A percentile compares a stretch with the other conserved stretches of the same genome.
Conservation (phyloP, 2,888 invertebrate species). For the Octonoba sinensis region DNA sequence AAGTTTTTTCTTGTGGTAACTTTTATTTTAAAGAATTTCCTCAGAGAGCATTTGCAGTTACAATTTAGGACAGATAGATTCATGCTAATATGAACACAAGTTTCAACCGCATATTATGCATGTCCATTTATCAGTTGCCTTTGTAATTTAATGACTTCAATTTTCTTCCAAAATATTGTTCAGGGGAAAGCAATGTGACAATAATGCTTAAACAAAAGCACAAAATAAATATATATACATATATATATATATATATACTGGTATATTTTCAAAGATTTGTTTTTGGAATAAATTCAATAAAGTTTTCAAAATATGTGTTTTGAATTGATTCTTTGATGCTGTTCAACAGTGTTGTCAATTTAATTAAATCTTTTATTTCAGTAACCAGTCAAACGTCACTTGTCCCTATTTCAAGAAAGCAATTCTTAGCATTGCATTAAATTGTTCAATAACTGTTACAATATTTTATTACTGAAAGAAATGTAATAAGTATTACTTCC, state of each 20-base stretch:
- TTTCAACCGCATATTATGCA: background rate
- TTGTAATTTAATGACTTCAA: slow-evolving; percentile 39
- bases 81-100: background rate
- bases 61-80: no score
- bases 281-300: slow-evolving; percentile 35
- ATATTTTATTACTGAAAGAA: no score
- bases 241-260: slow-evolving; percentile 45
- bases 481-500: no score
- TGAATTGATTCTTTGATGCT: background rate
- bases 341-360: no score
- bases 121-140: slow-evolving; percentile 50
- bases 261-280: slow-evolving; percentile 54
- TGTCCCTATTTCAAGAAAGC: no score
- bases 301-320: slow-evolving; percentile 4
- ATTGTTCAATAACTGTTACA: no score
- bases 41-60: no score
- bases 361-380: no score
- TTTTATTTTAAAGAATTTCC: no score
- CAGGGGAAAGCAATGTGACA: slow-evolving; percentile 47
- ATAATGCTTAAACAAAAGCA: slow-evolving; percentile 38
- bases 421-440: no score
- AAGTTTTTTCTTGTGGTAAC: no score
- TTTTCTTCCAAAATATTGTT: slow-evolving; percentile 46
- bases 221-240: slow-evolving; percentile 35
- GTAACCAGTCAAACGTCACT: no score